Conservation (phyloP, 2,797 vertebrate species). For the Rhincodon typus region DNA sequence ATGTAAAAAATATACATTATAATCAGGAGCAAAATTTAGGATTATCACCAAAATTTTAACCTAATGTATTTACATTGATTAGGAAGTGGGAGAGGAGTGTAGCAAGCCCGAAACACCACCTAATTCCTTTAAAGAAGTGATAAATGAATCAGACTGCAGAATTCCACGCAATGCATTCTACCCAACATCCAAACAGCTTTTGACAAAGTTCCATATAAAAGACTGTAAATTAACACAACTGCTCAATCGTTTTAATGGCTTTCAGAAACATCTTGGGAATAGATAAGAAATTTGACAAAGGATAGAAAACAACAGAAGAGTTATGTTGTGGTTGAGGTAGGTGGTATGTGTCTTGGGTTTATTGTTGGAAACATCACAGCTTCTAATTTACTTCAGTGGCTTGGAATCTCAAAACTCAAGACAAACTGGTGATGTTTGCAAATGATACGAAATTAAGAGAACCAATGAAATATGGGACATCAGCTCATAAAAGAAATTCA, state of each 20-base stretch:
- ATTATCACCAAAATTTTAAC: not conserved
- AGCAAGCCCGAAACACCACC: not conserved
- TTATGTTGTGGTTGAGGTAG: not conserved
- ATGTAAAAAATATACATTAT: not conserved
- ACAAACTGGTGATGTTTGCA: not conserved
- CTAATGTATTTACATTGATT: not conserved
- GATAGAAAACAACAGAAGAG: not conserved
- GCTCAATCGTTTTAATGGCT: not conserved
- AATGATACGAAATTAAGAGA: not conserved
- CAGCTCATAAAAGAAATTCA: not conserved
- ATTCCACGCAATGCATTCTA: not conserved
- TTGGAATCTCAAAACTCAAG: not conserved
- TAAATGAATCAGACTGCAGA: not conserved
- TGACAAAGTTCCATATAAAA: not conserved
- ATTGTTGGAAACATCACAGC: not conserved
- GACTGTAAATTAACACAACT: not conserved
- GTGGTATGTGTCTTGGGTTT: not conserved
- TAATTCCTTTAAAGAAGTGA: not conserved
- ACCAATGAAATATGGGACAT: not conserved
- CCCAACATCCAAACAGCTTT: not conserved
- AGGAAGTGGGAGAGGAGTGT: not conserved
- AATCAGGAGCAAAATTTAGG: not conserved
- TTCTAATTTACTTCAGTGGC: not conserved
- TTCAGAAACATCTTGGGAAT: not conserved
- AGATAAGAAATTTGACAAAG: not conserved